A percentile compares a stretch with the other conserved stretches of the same genome.
Evolutionary conservation across 2,113 vertebrate genomes (phyloP).

Genomic region (Sebastes fasciatus): DNA sequence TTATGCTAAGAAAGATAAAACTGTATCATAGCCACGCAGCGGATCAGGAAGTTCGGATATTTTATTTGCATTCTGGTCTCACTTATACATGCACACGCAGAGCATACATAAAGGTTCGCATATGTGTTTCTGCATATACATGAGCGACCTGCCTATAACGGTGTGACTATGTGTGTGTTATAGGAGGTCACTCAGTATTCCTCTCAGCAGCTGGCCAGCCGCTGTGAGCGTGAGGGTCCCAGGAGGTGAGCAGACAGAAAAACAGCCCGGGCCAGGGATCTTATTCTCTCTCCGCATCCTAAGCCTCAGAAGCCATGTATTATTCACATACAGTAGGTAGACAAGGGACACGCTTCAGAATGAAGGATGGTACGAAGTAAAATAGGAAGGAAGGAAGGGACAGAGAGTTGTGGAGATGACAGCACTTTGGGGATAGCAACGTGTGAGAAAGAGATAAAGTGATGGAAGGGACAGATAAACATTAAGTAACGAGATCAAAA

Average conservation of each 20-base stretch:
- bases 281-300: slow-evolving; percentile 40
- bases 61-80: slow-evolving; percentile 31
- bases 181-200: slow-evolving; percentile 58
- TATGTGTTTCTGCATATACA: slow-evolving; percentile 1
- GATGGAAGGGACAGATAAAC: slow-evolving; percentile 23
- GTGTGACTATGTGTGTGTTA: slow-evolving; percentile 2
- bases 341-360: slow-evolving; percentile 36
- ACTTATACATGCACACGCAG: neutral
- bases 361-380: slow-evolving; percentile 37
- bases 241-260: slow-evolving; percentile 50
- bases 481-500: slow-evolving; percentile 31
- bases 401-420: slow-evolving; percentile 29
- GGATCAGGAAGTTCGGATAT: neutral
- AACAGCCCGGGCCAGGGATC: slow-evolving; percentile 37
- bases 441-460: slow-evolving; percentile 36
- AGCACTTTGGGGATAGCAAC: slow-evolving; percentile 12
- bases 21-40: neutral
- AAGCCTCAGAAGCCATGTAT: slow-evolving; percentile 60
- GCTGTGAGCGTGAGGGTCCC: slow-evolving; percentile 39
- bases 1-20: slow-evolving; percentile 56
- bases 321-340: slow-evolving; percentile 63
- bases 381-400: slow-evolving; percentile 7
- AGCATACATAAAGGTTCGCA: neutral
- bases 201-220: slow-evolving; percentile 50
- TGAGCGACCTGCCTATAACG: slow-evolving; percentile 14